Conservation (phyloP, 2,797 vertebrate genomes). For the Xyrichtys novacula region DNA sequence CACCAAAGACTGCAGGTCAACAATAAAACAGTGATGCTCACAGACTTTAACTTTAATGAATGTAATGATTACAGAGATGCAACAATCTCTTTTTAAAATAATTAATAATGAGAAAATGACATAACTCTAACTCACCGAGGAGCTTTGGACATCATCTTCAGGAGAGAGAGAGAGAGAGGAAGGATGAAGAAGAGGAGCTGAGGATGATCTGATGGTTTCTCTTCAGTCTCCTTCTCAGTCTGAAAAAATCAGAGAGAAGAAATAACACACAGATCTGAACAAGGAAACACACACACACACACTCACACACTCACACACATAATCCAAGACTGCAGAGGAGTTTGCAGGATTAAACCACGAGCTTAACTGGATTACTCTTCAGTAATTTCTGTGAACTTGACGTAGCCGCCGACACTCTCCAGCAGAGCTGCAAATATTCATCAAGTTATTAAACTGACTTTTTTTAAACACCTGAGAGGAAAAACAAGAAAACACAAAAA, state of each 20-base stretch:
- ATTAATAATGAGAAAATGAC: too few relatives aligned
- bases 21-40: too few relatives aligned
- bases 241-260: conserved; percentile 22
- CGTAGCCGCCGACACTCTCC: conserved; percentile 8
- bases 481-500: neutral
- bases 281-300: conserved; percentile 24
- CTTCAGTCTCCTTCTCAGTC: neutral
- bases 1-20: too few relatives aligned
- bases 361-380: conserved; percentile 72
- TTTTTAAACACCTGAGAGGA: too few relatives aligned
- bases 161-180: too few relatives aligned
- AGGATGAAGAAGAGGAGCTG: neutral
- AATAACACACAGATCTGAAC: conserved; percentile 19
- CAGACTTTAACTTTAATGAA: too few relatives aligned
- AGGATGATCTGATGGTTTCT: conserved; percentile 2
- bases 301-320: conserved; percentile 7
- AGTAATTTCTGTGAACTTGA: conserved; percentile 59
- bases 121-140: conserved; percentile 62
- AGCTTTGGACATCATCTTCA: conserved; percentile 70
- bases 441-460: conserved; percentile 1
- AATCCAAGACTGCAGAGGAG: conserved; percentile 74
- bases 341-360: conserved; percentile 69
- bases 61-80: too few relatives aligned
- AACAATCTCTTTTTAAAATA: too few relatives aligned
- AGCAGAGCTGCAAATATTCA: conserved; percentile 5